Evolutionary conservation across 1,140 invertebrate genomes (phyloP).

Genomic region (Microplitis demolitor): DNA sequence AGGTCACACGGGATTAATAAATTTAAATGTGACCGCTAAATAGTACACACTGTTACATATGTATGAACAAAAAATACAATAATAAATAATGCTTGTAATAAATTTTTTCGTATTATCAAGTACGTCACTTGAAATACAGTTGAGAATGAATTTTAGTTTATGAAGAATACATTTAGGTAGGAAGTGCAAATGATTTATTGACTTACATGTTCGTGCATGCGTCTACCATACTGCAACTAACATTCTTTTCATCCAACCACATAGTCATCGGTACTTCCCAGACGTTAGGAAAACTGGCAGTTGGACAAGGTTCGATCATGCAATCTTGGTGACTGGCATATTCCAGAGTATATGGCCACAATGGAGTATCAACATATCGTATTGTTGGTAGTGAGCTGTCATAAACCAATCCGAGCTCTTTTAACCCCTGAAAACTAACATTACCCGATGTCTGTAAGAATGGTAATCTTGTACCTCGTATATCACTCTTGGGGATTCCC

Average conservation of each 20-base stretch:
- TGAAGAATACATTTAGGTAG: neutral
- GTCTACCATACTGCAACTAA: conserved; percentile 69
- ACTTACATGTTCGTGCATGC: conserved; percentile 63
- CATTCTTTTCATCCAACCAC: conserved; percentile 59
- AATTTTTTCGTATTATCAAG: no score
- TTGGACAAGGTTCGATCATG: conserved; percentile 68
- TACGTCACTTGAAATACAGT: no score
- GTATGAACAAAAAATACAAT: no score
- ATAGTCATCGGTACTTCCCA: conserved; percentile 72
- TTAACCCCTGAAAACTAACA: conserved; percentile 62
- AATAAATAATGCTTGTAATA: no score
- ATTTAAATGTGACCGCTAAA: no score
- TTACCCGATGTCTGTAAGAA: conserved; percentile 71
- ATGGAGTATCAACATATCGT: conserved; percentile 60
- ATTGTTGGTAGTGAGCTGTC: conserved; percentile 71
- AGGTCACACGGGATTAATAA: no score
- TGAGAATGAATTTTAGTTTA: neutral
- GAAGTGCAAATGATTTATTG: conserved; percentile 4
- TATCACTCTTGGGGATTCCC: conserved; percentile 60
- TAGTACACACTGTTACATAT: no score
- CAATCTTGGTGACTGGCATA: conserved; percentile 69
- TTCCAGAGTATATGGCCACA: conserved; percentile 77
- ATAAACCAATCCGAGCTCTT: conserved; percentile 62
- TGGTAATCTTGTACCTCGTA: conserved; percentile 66
- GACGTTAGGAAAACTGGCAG: conserved; percentile 64